A percentile compares a stretch with the other conserved stretches of the same genome.
Evolutionary conservation across 1,140 invertebrate genomes (phyloP).

Genomic region (Cheumatopsyche charites): DNA sequence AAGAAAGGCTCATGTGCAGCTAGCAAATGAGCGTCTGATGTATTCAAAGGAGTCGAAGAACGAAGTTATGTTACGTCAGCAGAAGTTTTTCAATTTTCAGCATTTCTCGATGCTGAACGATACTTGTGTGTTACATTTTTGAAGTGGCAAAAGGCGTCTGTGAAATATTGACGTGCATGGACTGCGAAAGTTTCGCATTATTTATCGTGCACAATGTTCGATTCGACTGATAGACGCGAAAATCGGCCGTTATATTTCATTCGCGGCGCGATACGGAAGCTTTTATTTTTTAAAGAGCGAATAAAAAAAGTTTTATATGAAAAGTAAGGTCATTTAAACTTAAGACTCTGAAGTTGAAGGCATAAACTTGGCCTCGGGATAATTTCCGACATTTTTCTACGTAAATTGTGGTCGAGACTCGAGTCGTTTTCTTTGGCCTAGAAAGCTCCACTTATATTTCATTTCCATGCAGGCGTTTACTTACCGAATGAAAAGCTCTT

Average conservation of each 20-base stretch:
- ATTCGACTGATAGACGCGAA: background rate
- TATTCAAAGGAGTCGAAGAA: too few relatives aligned
- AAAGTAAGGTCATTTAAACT: slow-evolving; percentile 34
- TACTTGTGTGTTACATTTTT: background rate
- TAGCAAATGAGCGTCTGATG: too few relatives aligned
- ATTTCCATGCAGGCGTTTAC: slow-evolving; percentile 11
- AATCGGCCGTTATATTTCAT: slow-evolving; percentile 5
- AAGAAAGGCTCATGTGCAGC: too few relatives aligned
- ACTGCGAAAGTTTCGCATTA: background rate
- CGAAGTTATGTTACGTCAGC: too few relatives aligned
- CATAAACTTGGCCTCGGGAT: slow-evolving; percentile 27
- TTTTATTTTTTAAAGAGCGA: slow-evolving; percentile 19
- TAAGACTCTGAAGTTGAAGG: slow-evolving; percentile 27
- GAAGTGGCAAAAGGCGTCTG: background rate
- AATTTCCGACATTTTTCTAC: slow-evolving; percentile 32
- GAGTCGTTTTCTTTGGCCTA: slow-evolving; percentile 22
- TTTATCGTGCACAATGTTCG: background rate
- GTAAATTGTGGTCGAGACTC: slow-evolving; percentile 29
- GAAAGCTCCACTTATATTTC: slow-evolving; percentile 25
- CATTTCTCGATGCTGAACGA: too few relatives aligned
- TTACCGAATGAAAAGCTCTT: slow-evolving; percentile 8
- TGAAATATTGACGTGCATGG: background rate
- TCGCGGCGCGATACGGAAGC: slow-evolving; percentile 3
- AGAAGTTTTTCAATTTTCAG: too few relatives aligned
- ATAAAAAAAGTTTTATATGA: slow-evolving; percentile 33